phyloP scores from a whole-genome alignment of 2,113 vertebrate species.

The Petrocephalus zakoni region DNA sequence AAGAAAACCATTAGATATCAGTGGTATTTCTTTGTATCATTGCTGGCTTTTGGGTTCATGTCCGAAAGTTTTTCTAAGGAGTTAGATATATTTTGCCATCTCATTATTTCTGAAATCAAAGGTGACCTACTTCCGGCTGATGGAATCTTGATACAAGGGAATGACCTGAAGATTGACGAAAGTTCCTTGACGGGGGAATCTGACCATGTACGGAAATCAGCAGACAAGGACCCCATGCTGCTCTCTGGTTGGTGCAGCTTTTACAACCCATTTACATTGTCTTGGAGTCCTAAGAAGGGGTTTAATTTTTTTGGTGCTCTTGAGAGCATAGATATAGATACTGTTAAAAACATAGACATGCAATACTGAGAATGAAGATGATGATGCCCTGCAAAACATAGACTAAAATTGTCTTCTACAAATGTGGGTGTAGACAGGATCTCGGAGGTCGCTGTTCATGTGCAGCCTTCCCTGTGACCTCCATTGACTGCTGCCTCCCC shows the following conservation, averaged over 20 bases:
- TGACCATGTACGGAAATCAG: constrained; percentile 76
- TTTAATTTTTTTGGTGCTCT: background rate
- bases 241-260: constrained; percentile 65
- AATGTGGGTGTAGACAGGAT: background rate
- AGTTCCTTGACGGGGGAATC: constrained; percentile 78
- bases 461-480: background rate
- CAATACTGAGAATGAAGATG: background rate
- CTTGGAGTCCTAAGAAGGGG: background rate
- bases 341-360: background rate
- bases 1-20: background rate
- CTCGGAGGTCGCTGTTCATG: background rate
- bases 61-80: background rate
- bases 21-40: background rate
- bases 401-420: background rate
- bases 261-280: background rate
- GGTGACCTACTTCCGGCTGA: constrained; percentile 74
- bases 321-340: background rate
- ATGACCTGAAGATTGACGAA: constrained; percentile 77
- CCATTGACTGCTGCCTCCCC: background rate
- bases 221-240: constrained; percentile 77
- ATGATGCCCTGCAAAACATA: background rate
- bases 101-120: constrained; percentile 30
- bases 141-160: constrained; percentile 75
- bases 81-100: background rate
- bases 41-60: background rate